These are phyloP conservation scores for Gryllus bimaculatus DNA, from an alignment of 1,140 invertebrate species.

Conservation along the genomic window DNA sequence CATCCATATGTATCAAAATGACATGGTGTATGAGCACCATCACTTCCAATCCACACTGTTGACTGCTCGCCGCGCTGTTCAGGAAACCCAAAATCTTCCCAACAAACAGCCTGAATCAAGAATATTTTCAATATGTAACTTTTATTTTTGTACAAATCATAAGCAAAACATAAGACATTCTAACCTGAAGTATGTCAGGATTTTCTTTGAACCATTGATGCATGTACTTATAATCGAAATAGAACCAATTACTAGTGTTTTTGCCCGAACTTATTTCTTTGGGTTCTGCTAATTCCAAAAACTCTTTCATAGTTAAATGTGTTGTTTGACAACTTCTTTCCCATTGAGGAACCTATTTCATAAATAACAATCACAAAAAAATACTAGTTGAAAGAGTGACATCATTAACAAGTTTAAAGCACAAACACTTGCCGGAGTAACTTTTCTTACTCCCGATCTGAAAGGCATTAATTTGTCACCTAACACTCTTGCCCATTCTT, in stretches of 20 bases:
- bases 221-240: constrained; percentile 80
- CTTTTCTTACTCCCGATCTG: constrained; percentile 26
- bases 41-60: constrained; percentile 84
- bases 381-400: neutral
- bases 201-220: constrained; percentile 53
- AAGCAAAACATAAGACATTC: neutral
- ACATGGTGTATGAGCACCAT: constrained; percentile 82
- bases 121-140: neutral
- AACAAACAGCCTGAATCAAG: constrained; percentile 48
- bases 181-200: constrained; percentile 48
- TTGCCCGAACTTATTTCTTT: constrained; percentile 28
- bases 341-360: constrained; percentile 57
- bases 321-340: constrained; percentile 51
- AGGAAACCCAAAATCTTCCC: constrained; percentile 65
- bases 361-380: constrained; percentile 20
- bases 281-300: constrained; percentile 38
- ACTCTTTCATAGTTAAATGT: constrained; percentile 49
- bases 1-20: constrained; percentile 91
- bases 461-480: constrained; percentile 36
- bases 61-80: constrained; percentile 56
- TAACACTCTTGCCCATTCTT: constrained; percentile 35
- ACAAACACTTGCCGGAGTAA: neutral
- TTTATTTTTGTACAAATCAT: neutral
- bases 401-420: neutral
- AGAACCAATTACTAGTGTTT: constrained; percentile 50